phyloP scores from a whole-genome alignment of 2,797 vertebrate genomes.

The Naso thynnoides region DNA sequence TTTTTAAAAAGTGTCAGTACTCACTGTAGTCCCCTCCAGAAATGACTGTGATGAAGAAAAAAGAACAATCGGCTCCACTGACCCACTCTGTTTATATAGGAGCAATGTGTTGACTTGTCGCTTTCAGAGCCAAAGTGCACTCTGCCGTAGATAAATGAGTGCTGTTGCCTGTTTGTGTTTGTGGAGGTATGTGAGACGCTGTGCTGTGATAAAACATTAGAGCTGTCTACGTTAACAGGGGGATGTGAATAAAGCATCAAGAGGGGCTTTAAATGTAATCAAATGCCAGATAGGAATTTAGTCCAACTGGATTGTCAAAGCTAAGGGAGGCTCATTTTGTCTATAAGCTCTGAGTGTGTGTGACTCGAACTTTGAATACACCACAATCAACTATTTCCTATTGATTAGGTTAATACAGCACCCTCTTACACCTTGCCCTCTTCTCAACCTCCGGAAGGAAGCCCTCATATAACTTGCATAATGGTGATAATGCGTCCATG shows the following conservation, averaged over 20 bases:
- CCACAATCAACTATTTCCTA: conserved; percentile 13
- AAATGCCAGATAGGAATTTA: background rate
- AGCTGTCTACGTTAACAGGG: conserved; percentile 13
- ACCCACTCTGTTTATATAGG: conserved; percentile 79
- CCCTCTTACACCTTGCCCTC: conserved; percentile 6
- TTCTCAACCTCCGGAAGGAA: conserved; percentile 11
- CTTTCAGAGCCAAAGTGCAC: conserved; percentile 84
- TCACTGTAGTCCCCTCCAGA: conserved; percentile 77
- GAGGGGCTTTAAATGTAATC: background rate
- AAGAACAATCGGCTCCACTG: conserved; percentile 41
- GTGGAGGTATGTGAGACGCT: conserved; percentile 32
- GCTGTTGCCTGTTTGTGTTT: conserved; percentile 35
- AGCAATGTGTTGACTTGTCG: conserved; percentile 81
- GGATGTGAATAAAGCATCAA: conserved; percentile 1
- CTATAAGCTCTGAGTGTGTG: background rate
- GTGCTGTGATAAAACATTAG: conserved; percentile 47
- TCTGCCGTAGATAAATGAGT: conserved; percentile 73
- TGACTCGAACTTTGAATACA: background rate
- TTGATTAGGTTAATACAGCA: conserved; percentile 42
- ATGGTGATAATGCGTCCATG: conserved; percentile 49
- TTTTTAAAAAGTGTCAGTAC: conserved; percentile 67
- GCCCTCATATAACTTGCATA: conserved; percentile 55
- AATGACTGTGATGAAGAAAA: conserved; percentile 60
- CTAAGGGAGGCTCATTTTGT: background rate
- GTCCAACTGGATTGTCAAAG: conserved; percentile 12